Evolutionary conservation across 2,888 invertebrate species (phyloP).

Genomic region (Cheilosia vernalis): DNA sequence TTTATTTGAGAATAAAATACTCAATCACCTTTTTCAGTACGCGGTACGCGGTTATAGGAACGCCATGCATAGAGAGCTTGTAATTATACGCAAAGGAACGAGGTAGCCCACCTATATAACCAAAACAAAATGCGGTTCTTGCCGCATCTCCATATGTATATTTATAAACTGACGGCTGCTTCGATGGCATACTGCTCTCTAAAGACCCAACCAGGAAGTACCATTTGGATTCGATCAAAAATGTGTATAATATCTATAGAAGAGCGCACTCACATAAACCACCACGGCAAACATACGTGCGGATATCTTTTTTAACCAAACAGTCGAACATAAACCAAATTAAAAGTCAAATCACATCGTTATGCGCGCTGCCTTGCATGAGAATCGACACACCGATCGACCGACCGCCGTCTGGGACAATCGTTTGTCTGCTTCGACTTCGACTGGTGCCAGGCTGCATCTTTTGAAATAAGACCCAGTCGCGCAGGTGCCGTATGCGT

Average conservation of each 20-base stretch:
- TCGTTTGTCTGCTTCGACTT: neutral
- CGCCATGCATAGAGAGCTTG: constrained; percentile 19
- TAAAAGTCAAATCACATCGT: constrained; percentile 60
- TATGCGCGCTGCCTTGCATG: constrained; percentile 17
- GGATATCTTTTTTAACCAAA: constrained; percentile 18
- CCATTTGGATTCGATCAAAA: constrained; percentile 43
- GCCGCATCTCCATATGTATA: constrained; percentile 8
- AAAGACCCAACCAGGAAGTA: constrained; percentile 51
- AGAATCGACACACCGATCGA: constrained; percentile 11
- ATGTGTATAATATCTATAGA: constrained; percentile 29
- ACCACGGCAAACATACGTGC: constrained; percentile 9
- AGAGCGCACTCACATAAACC: constrained; percentile 18
- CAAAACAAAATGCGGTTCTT: constrained; percentile 12
- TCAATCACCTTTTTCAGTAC: constrained; percentile 22
- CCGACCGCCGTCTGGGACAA: constrained; percentile 30
- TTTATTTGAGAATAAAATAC: constrained; percentile 38
- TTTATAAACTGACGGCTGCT: constrained; percentile 25
- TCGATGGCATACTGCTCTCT: constrained; percentile 25
- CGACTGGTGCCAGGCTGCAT: constrained; percentile 42
- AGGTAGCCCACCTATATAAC: constrained; percentile 38
- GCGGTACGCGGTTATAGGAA: constrained; percentile 12
- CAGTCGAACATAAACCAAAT: constrained; percentile 43
- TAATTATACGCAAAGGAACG: constrained; percentile 9
- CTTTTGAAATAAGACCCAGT: constrained; percentile 26
- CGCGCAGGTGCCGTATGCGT: constrained; percentile 40